phyloP scores from a whole-genome alignment of 2,797 vertebrate species.

The Tokudaia tokunoshimensis region DNA sequence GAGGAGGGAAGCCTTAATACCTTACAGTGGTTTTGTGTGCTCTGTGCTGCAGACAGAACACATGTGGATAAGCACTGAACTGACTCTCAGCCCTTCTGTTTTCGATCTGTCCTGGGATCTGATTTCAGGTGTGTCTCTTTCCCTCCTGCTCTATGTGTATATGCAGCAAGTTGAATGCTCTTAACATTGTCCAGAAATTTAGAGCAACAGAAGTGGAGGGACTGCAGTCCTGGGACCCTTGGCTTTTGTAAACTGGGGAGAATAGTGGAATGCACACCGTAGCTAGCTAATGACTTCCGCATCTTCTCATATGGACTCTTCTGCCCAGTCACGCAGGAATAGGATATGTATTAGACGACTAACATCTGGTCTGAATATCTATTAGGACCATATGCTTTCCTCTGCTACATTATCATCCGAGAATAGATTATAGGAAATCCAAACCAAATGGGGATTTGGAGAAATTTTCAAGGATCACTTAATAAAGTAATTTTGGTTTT shows the following conservation, averaged over 20 bases:
- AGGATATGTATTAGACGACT: slow-evolving; percentile 88
- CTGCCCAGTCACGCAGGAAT: slow-evolving; percentile 85
- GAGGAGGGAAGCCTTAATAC: background rate
- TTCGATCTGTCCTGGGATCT: background rate
- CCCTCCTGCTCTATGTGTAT: background rate
- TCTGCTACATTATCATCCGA: slow-evolving; percentile 84
- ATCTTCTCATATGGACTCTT: slow-evolving; percentile 85
- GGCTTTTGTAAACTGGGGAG: slow-evolving; percentile 88
- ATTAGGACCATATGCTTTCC: slow-evolving; percentile 88
- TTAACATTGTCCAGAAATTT: slow-evolving; percentile 90
- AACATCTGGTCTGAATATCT: slow-evolving; percentile 91
- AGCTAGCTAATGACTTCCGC: slow-evolving; percentile 88
- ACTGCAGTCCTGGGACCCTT: slow-evolving; percentile 89
- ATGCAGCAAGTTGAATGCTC: slow-evolving; percentile 80
- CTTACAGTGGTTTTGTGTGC: background rate
- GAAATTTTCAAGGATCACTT: slow-evolving; percentile 89
- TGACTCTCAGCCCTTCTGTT: background rate
- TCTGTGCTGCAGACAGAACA: background rate
- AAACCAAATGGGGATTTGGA: slow-evolving; percentile 90
- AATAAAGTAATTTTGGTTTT: slow-evolving; percentile 88
- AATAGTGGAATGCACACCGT: slow-evolving; percentile 87
- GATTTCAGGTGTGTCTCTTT: slow-evolving; percentile 83
- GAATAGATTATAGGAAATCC: slow-evolving; percentile 88
- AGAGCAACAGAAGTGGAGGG: slow-evolving; percentile 88
- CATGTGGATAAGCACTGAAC: fast-evolving